phyloP scores from a whole-genome alignment of 2,888 invertebrate genomes.

The Hydroisotoma schaefferi region DNA sequence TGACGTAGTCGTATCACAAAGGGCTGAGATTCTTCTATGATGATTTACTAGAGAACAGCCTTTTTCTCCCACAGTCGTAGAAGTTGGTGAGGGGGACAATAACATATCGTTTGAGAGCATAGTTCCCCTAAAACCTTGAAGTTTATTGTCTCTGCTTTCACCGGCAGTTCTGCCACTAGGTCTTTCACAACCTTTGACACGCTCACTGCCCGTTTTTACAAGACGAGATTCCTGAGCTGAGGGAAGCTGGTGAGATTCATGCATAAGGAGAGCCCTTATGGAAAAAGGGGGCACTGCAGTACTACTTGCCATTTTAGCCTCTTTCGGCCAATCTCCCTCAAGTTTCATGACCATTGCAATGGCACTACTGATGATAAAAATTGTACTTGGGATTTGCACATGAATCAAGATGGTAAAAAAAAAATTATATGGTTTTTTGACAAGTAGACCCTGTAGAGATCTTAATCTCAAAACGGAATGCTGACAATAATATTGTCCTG shows the following conservation, averaged over 20 bases:
- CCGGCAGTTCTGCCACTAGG: constrained; percentile 14
- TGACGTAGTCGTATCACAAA: constrained; percentile 48
- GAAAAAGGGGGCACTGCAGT: constrained; percentile 45
- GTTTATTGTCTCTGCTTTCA: constrained; percentile 13
- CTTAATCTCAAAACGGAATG: too few relatives aligned
- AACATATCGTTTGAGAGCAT: too few relatives aligned
- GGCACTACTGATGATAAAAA: too few relatives aligned
- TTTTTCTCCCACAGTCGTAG: background rate
- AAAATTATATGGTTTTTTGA: too few relatives aligned
- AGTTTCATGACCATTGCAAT: constrained; percentile 49
- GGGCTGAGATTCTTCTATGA: constrained; percentile 39
- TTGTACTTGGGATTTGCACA: too few relatives aligned
- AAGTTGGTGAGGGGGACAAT: background rate
- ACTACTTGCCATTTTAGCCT: constrained; percentile 48
- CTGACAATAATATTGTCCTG: too few relatives aligned
- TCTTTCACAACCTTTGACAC: constrained; percentile 4
- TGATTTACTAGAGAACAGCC: background rate
- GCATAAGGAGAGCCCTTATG: constrained; percentile 48
- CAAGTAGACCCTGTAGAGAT: too few relatives aligned
- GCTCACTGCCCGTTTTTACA: background rate
- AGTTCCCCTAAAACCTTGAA: too few relatives aligned
- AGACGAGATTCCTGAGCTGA: constrained; percentile 28
- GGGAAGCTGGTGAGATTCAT: constrained; percentile 38
- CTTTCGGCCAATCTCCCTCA: constrained; percentile 48
- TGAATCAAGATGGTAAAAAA: too few relatives aligned